phyloP scores from a whole-genome alignment of 2,113 vertebrate species.

The Paralichthys olivaceus region DNA sequence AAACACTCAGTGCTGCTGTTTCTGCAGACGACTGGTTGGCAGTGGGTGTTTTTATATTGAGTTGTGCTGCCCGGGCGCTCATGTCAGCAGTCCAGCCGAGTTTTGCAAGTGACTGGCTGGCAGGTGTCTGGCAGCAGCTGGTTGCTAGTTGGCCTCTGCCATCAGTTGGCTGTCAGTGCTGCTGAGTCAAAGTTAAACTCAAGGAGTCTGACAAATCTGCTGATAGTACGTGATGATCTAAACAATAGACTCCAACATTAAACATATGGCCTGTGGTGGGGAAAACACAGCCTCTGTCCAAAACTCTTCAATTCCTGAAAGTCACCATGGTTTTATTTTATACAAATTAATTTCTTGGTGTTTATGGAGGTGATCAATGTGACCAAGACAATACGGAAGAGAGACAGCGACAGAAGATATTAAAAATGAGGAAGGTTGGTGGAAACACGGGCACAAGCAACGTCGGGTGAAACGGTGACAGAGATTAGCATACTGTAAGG shows the following conservation, averaged over 20 bases:
- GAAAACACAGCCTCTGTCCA: slow-evolving; percentile 6
- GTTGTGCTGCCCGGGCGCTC: slow-evolving; percentile 21
- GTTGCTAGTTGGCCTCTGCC: slow-evolving; percentile 32
- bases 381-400: slow-evolving; percentile 3
- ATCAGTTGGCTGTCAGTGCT: slow-evolving; percentile 40
- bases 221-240: slow-evolving; percentile 39
- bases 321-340: slow-evolving; percentile 11
- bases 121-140: slow-evolving; percentile 42
- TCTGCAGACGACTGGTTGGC: slow-evolving; percentile 19
- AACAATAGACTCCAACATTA: slow-evolving; percentile 28
- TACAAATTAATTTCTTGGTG: background rate
- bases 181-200: slow-evolving; percentile 57
- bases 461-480: slow-evolving; percentile 31
- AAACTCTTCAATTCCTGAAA: slow-evolving; percentile 7
- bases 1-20: slow-evolving; percentile 8
- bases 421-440: slow-evolving; percentile 10
- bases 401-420: background rate
- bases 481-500: slow-evolving; percentile 64
- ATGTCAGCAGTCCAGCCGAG: slow-evolving; percentile 28
- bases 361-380: slow-evolving; percentile 1
- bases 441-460: slow-evolving; percentile 20
- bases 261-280: slow-evolving; percentile 17
- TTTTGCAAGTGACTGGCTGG: slow-evolving; percentile 38
- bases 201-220: slow-evolving; percentile 31
- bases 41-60: slow-evolving; percentile 13